Evolutionary conservation across 2,888 invertebrate genomes (phyloP), one percentile per base, ranked within the genome.

Genomic region (Magallana nippona): DNA sequence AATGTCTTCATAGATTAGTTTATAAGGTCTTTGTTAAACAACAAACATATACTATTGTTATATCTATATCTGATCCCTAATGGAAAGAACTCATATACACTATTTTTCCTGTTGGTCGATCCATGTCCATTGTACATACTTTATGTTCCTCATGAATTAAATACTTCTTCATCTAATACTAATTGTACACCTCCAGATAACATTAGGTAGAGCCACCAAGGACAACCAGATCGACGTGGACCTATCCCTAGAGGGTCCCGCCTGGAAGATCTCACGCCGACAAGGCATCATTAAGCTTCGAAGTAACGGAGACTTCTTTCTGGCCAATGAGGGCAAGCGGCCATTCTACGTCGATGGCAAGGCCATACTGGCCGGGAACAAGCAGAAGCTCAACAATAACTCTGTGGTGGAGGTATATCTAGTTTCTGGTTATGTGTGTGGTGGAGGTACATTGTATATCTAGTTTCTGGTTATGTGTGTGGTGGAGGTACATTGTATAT

Each of bases 261-360:
- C 98, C 0, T 97, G 97, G 94, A 99, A 98, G 89, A 93, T 94
- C 63, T 98, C 98, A 0, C 95, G 99, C 77, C 96, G 97, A 88
- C 99, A 99, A 94, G 99, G 98, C 10, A 97, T 98, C 1, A 97
- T 99, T 87, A 96, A 96, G 92, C 95, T 99, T 87, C 95, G 98
- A 82, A 98, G 97, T 94, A 98, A 97, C 88, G 99, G 98, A 0
- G 98, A 99, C 93, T 99, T 99, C 94, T 97, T 97, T 93, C 96
- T 99, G 91, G 97, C 97, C 27, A 99, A 99, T 78, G 98, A 98
- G 94, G 99, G 99, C 27, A 98, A 98, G 93, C 95, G 98, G 86
- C 97, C 98, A 1, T 97, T 99, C 91, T 98, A 97, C 94, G 97
- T 99, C 8, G 98, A 99, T 94, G 98, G 98, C 1, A 96, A 97